Percentiles rank a stretch among this genome's conserved stretches.
Evolutionary conservation across 92 coral and sea anemone species (phyloP).

Genomic region (Epizoanthus scotinus): DNA sequence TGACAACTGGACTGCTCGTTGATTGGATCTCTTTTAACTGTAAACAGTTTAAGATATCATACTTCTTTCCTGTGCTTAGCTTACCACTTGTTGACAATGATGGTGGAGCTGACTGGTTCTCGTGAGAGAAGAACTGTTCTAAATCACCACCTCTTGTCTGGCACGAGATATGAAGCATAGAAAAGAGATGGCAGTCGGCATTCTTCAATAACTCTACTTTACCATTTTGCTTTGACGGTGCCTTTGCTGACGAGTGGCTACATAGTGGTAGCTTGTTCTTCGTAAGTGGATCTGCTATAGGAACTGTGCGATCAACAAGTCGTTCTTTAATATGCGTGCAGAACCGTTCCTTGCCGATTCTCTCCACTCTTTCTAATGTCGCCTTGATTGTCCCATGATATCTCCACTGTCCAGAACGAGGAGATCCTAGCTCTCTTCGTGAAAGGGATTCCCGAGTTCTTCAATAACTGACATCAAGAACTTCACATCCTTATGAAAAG

Average conservation of each 20-base stretch:
- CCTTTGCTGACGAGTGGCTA: slow-evolving; percentile 7
- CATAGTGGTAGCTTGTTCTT: slow-evolving; percentile 62
- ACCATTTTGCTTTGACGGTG: slow-evolving; percentile 21
- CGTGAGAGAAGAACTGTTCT: slow-evolving; percentile 61
- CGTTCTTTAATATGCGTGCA: slow-evolving; percentile 45
- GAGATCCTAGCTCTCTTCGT: slow-evolving; percentile 46
- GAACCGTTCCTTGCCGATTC: slow-evolving; percentile 52
- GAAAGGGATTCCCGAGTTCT: slow-evolving; percentile 59
- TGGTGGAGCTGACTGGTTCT: slow-evolving; percentile 66
- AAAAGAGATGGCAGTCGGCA: slow-evolving; percentile 61
- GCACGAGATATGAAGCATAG: slow-evolving; percentile 61
- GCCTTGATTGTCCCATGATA: slow-evolving; percentile 36
- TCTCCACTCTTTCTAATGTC: slow-evolving; percentile 40
- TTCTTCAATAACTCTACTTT: slow-evolving; percentile 45
- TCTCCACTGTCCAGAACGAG: slow-evolving; percentile 59
- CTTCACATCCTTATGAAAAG: slow-evolving; percentile 51
- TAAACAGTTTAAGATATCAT: slow-evolving; percentile 47
- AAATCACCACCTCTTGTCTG: slow-evolving; percentile 58
- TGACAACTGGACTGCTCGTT: slow-evolving; percentile 16
- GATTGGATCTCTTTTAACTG: no score
- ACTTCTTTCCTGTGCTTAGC: no score
- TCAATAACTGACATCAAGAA: slow-evolving; percentile 40
- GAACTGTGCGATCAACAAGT: slow-evolving; percentile 34
- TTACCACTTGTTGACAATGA: slow-evolving; percentile 52
- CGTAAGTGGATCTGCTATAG: slow-evolving; percentile 55